Conservation (phyloP, 2,113 vertebrate genomes). For the Himantopus leucocephalus region DNA sequence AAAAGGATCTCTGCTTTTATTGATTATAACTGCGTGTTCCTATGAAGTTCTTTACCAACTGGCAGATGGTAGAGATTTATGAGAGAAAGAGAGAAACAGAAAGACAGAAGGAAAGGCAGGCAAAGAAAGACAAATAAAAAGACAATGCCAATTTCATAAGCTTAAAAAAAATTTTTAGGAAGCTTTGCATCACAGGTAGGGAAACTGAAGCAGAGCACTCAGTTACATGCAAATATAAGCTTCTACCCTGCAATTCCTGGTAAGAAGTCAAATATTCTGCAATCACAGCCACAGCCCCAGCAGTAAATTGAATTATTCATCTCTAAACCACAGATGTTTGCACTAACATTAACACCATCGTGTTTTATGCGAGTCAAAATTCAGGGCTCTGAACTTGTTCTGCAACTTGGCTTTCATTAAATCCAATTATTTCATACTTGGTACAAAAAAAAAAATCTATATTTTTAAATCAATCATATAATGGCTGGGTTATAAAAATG, state of each 20-base stretch:
- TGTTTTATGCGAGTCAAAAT: neutral
- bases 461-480: neutral
- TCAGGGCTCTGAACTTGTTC: neutral
- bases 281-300: neutral
- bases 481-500: neutral
- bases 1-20: neutral
- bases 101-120: neutral
- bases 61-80: neutral
- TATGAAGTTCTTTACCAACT: neutral
- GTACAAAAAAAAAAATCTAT: neutral
- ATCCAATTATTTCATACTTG: neutral
- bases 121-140: neutral
- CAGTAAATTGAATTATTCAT: neutral
- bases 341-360: neutral
- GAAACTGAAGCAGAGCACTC: neutral
- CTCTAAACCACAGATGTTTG: neutral
- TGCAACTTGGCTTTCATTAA: neutral
- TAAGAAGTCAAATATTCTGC: neutral
- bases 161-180: neutral
- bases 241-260: neutral
- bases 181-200: neutral
- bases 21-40: rapidly evolving
- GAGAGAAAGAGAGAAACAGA: neutral
- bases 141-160: neutral
- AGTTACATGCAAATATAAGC: neutral